These are phyloP conservation scores for Xanthorhoe designata DNA, from an alignment of 2,888 invertebrate genomes.

Conservation along the genomic window DNA sequence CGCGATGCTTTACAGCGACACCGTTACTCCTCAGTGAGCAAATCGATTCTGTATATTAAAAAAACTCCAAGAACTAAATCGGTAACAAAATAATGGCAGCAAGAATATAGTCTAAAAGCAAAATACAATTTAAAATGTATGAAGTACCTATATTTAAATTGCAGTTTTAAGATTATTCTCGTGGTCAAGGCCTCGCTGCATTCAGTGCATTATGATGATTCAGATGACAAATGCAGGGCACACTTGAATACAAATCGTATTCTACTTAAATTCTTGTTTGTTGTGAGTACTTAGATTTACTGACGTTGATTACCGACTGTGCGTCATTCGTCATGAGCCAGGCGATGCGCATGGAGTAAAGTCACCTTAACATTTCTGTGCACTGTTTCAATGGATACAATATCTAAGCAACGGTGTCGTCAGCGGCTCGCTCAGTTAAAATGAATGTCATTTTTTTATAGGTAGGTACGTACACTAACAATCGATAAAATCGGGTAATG, in stretches of 20 bases:
- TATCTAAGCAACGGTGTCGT: conserved; percentile 58
- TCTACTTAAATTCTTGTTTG: conserved; percentile 40
- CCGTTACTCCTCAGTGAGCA: conserved; percentile 74
- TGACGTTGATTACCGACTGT: conserved; percentile 19
- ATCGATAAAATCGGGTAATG: conserved; percentile 62
- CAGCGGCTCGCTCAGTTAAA: conserved; percentile 52
- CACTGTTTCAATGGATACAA: conserved; percentile 21
- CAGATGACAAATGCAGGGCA: conserved; percentile 40
- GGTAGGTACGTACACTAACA: conserved; percentile 52
- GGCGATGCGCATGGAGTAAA: conserved; percentile 12
- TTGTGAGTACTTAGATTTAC: conserved; percentile 30
- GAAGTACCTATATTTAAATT: conserved; percentile 22
- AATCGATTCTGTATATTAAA: conserved; percentile 47
- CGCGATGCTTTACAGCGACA: conserved; percentile 63
- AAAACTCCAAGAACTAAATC: not conserved
- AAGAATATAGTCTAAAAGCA: conserved; percentile 27
- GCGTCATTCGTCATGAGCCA: conserved; percentile 12
- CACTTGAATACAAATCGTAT: conserved; percentile 42
- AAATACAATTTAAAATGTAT: conserved; percentile 26
- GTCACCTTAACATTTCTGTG: conserved; percentile 1
- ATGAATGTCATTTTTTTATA: conserved; percentile 62
- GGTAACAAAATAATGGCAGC: conserved; percentile 20
- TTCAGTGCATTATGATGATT: conserved; percentile 38
- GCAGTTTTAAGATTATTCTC: conserved; percentile 34
- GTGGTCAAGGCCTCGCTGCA: conserved; percentile 40